Base-by-base conservation (phyloP, 2,888 invertebrate genomes). In the Pammene fasciana region DNA sequence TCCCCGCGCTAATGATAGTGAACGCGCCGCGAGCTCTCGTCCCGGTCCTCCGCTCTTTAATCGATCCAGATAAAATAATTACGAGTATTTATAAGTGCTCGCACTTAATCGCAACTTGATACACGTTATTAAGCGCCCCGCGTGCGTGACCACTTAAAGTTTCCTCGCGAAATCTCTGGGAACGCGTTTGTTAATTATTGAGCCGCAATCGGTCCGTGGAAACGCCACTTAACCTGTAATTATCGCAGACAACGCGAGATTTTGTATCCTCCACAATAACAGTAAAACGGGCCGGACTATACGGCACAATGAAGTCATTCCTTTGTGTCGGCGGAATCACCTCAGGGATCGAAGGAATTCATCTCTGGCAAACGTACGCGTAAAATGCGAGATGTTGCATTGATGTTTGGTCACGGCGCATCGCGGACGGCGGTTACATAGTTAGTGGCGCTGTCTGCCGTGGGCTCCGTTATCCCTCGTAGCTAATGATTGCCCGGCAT, bases 401-500 rank as follows among this genome's bases (percentile, higher is more conserved):
- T 92, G 92, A 91, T 88, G 92, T 92, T 92, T 90, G 90, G 91
- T 92, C 91, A 92, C 74, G 75, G 75, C 71, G 72, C 73, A 67
- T 72, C 71, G 72, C 62, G 41, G 67, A 41, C 56, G 62, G 62
- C 56, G 64, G 68, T 64, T 68, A 60, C 72, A 67, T 68, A 55
- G 71, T 72, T 72, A 79, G 89, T 81, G 86, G 77, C 84, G 81
- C 76, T 78, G 81, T 84, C 82, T 89, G 88, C 88, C 89, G 85
- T 80, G 81, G 88, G 89, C 88, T 86, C 92, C 92, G 92, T 91
- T 92, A 92, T 90, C 86, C 92, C 90, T 92, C 86, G 89, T 91
- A 90, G 92, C 89, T 93, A 92, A 93, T 93, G 92, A 93, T 92
- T 92, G 92, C 88, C 91, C 88, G 86, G 90, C 90, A 93, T 93